Conservation (phyloP, 1,140 invertebrate species). For the Pachypsylla venusta region DNA sequence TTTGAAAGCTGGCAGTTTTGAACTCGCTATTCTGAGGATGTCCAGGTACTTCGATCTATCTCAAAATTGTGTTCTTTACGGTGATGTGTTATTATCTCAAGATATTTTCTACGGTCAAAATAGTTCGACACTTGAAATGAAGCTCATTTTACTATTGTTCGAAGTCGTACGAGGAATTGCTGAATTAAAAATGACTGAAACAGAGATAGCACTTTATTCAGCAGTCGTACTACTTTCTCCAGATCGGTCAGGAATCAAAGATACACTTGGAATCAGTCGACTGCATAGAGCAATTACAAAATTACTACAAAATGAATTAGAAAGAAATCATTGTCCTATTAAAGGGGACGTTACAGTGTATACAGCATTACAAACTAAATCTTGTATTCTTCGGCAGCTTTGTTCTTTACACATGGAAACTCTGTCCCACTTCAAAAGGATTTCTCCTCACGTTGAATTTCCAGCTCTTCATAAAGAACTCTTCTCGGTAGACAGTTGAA, state of each 20-base stretch:
- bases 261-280: slow-evolving; percentile 70
- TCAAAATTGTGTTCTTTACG: slow-evolving; percentile 77
- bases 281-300: slow-evolving; percentile 78
- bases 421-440: slow-evolving; percentile 38
- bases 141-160: slow-evolving; percentile 78
- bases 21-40: slow-evolving; percentile 84
- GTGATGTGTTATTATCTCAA: slow-evolving; percentile 70
- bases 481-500: slow-evolving; percentile 37
- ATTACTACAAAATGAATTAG: slow-evolving; percentile 74
- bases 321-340: slow-evolving; percentile 70
- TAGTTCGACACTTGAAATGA: slow-evolving; percentile 58
- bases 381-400: not conserved
- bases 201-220: slow-evolving; percentile 83
- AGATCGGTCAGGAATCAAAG: slow-evolving; percentile 82
- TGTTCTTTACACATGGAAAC: slow-evolving; percentile 37
- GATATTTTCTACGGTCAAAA: slow-evolving; percentile 73
- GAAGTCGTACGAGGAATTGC: slow-evolving; percentile 82
- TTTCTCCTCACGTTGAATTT: slow-evolving; percentile 40
- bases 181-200: slow-evolving; percentile 84
- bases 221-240: slow-evolving; percentile 77
- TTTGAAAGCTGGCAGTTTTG: slow-evolving; percentile 91
- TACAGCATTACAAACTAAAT: slow-evolving; percentile 39
- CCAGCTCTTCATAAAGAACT: slow-evolving; percentile 47
- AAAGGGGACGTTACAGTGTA: slow-evolving; percentile 83
- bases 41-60: slow-evolving; percentile 78